Conservation (phyloP, 1,140 invertebrate genomes). For the Trypoxylus dichotomus region DNA sequence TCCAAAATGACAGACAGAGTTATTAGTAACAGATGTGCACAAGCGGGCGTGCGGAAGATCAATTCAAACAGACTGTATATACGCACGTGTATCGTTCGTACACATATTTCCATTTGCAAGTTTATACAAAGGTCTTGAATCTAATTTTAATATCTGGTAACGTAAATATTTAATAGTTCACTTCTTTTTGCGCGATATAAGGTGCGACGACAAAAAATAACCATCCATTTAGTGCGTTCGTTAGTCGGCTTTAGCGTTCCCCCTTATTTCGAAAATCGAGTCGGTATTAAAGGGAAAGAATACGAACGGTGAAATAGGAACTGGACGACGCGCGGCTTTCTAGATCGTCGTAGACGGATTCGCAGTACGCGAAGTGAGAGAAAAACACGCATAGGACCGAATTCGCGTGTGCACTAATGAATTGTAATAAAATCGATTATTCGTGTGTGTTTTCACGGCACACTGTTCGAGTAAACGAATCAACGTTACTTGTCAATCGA, state of each 20-base stretch:
- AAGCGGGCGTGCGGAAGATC: too few relatives aligned
- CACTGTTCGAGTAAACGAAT: not conserved
- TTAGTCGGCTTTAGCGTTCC: not conserved
- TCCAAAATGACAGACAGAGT: too few relatives aligned
- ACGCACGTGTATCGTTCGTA: not conserved
- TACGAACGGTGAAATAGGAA: not conserved
- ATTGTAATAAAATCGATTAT: conserved; percentile 8
- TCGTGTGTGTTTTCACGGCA: not conserved
- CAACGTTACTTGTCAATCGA: not conserved
- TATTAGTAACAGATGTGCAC: too few relatives aligned
- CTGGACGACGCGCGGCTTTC: not conserved
- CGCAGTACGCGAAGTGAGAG: not conserved
- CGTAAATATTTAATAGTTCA: conserved; percentile 1
- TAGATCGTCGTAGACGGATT: not conserved
- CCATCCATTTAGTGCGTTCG: not conserved
- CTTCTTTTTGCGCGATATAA: not conserved
- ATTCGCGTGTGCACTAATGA: not conserved
- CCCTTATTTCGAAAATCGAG: not conserved
- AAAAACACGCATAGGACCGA: not conserved
- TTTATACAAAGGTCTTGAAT: not conserved
- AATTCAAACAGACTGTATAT: too few relatives aligned
- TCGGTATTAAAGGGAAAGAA: not conserved
- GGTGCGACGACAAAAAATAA: not conserved
- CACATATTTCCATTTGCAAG: not conserved
- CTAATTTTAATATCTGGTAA: not conserved